Evolutionary conservation across 1,140 invertebrate genomes (phyloP).

Genomic region (Platyscapa corneri): DNA sequence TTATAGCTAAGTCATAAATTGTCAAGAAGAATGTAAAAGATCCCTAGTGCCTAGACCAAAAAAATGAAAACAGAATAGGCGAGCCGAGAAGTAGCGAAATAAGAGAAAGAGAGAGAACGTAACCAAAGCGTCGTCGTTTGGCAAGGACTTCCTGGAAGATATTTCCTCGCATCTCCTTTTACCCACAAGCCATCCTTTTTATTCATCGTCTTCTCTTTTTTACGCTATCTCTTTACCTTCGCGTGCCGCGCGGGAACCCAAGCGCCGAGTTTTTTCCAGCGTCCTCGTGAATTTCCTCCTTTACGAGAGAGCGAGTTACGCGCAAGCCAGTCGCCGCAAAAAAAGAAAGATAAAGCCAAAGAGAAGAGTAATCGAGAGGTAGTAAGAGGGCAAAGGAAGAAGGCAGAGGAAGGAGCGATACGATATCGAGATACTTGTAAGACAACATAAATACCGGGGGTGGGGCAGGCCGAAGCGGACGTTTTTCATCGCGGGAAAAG

Average conservation of each 20-base stretch:
- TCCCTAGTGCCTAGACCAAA: background rate
- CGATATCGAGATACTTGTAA: slow-evolving; percentile 32
- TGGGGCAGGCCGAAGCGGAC: background rate
- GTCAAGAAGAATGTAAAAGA: background rate
- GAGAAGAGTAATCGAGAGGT: background rate
- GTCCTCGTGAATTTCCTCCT: slow-evolving; percentile 1
- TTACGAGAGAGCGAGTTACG: background rate
- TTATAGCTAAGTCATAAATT: slow-evolving; percentile 2
- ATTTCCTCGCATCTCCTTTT: background rate
- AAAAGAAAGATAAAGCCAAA: slow-evolving; percentile 16
- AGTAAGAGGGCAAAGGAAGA: too few relatives aligned
- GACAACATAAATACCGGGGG: slow-evolving; percentile 66
- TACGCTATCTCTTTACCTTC: slow-evolving; percentile 11
- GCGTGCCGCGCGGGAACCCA: background rate
- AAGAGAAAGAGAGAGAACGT: background rate
- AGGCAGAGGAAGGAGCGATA: background rate
- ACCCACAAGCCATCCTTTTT: slow-evolving; percentile 13
- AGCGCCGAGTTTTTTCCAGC: slow-evolving; percentile 9
- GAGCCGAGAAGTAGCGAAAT: background rate
- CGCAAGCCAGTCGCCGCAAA: background rate
- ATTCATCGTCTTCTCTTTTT: slow-evolving; percentile 1
- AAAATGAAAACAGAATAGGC: background rate
- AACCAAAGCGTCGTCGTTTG: slow-evolving; percentile 9
- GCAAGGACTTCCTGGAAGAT: background rate
- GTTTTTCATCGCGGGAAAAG: slow-evolving; percentile 56